A percentile compares a stretch with the other conserved stretches of the same genome.
These are phyloP conservation scores for Edolisoma coerulescens DNA, from an alignment of 2,113 vertebrate genomes.

Conservation along the genomic window DNA sequence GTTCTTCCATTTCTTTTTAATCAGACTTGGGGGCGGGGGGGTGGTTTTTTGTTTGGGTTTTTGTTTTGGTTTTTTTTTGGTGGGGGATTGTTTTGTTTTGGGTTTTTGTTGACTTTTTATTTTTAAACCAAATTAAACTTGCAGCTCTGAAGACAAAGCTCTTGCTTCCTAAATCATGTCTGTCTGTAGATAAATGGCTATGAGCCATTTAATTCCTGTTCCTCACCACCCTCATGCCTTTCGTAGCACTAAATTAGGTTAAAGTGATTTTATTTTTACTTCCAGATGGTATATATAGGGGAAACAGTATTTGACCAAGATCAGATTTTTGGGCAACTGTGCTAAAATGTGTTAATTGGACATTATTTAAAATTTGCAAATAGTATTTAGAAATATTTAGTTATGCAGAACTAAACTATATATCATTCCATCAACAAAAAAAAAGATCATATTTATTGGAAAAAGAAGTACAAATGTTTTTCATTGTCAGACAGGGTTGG, in stretches of 20 bases:
- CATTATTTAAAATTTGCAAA: background rate
- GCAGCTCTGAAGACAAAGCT: background rate
- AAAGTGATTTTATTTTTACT: background rate
- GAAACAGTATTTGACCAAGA: background rate
- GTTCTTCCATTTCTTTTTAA: background rate
- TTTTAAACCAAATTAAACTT: background rate
- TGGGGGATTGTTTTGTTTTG: background rate
- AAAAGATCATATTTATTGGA: background rate
- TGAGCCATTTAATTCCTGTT: background rate
- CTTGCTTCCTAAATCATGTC: accelerated
- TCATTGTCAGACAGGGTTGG: background rate
- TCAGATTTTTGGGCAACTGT: background rate
- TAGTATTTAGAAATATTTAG: background rate
- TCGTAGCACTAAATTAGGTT: background rate
- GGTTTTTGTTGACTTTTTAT: background rate
- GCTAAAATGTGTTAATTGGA: background rate
- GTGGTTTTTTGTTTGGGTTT: background rate
- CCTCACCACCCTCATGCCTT: background rate
- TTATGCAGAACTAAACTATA: background rate
- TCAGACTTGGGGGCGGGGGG: background rate
- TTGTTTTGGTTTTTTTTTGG: background rate
- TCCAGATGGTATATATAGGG: background rate
- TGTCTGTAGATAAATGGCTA: background rate
- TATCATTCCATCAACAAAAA: background rate
- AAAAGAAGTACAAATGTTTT: background rate